Evolutionary conservation across 2,888 invertebrate genomes (phyloP).

Genomic region (Platycnemis pennipes): DNA sequence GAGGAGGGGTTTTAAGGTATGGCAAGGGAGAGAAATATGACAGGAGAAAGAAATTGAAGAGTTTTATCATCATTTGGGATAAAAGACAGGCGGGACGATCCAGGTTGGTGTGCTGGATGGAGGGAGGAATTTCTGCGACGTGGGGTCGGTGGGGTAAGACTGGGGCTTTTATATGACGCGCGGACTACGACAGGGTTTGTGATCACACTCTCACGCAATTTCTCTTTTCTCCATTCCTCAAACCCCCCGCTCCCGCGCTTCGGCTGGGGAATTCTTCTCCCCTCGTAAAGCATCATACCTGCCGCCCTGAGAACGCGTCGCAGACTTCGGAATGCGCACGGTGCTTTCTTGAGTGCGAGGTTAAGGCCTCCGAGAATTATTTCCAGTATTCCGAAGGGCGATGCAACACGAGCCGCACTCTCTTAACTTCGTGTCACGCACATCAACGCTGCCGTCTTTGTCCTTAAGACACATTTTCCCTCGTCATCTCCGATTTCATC

Average conservation of each 20-base stretch:
- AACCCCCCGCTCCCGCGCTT: background rate
- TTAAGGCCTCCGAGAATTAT: background rate
- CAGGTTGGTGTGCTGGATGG: background rate
- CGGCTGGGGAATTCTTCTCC: background rate
- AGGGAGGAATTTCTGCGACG: background rate
- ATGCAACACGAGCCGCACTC: background rate
- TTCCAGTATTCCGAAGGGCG: background rate
- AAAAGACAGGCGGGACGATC: background rate
- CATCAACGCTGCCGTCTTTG: background rate
- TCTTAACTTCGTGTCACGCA: background rate
- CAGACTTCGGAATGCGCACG: background rate
- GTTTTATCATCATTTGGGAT: conserved; percentile 59
- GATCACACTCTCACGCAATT: background rate
- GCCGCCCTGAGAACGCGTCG: background rate
- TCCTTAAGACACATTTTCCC: background rate
- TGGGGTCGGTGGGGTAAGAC: background rate
- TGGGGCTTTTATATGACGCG: conserved; percentile 48
- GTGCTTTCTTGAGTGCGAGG: background rate
- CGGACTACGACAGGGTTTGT: background rate
- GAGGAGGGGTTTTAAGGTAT: conserved; percentile 39
- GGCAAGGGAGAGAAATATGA: conserved; percentile 46
- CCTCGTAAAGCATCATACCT: background rate
- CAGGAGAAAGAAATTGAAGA: conserved; percentile 54
- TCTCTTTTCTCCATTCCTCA: background rate
- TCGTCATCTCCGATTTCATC: background rate